A percentile compares a stretch with the other conserved stretches of the same genome.
These are phyloP conservation scores for Tachuris rubrigastra DNA, from an alignment of 2,113 vertebrate species.

Conservation along the genomic window DNA sequence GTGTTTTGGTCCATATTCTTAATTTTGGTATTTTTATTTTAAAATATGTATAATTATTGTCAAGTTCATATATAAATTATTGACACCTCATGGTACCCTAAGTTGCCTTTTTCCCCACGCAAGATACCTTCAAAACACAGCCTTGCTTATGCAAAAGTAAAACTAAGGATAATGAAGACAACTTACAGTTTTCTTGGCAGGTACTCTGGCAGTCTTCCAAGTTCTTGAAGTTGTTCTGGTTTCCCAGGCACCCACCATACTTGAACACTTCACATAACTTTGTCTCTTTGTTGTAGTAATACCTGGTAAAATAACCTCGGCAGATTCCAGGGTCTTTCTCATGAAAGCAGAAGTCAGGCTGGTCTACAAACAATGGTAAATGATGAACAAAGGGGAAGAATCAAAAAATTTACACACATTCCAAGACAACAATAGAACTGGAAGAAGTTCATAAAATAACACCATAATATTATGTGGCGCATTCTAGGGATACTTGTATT, in stretches of 20 bases:
- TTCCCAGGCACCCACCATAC: conserved; percentile 92
- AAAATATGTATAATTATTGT: background rate
- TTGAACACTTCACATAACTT: conserved; percentile 81
- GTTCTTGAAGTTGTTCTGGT: conserved; percentile 87
- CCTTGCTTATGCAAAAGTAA: background rate
- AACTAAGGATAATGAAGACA: background rate
- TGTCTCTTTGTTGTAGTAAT: conserved; percentile 80
- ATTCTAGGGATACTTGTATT: background rate
- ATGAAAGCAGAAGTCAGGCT: conserved; percentile 84
- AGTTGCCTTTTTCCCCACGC: background rate
- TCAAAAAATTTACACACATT: background rate
- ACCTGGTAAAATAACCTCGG: conserved; percentile 81
- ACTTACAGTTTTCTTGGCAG: conserved; percentile 79
- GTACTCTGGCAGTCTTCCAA: conserved; percentile 77
- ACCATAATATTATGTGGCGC: background rate
- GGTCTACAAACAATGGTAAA: conserved; percentile 64
- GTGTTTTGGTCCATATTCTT: background rate
- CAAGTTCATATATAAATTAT: background rate
- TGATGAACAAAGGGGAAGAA: background rate
- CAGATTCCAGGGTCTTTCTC: conserved; percentile 85
- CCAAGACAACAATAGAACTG: background rate
- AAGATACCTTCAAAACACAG: background rate
- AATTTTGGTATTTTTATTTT: background rate
- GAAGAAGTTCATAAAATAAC: background rate
- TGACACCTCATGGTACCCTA: background rate